Conservation (phyloP, 2,888 invertebrate genomes). For the Antheraea assamensis region DNA sequence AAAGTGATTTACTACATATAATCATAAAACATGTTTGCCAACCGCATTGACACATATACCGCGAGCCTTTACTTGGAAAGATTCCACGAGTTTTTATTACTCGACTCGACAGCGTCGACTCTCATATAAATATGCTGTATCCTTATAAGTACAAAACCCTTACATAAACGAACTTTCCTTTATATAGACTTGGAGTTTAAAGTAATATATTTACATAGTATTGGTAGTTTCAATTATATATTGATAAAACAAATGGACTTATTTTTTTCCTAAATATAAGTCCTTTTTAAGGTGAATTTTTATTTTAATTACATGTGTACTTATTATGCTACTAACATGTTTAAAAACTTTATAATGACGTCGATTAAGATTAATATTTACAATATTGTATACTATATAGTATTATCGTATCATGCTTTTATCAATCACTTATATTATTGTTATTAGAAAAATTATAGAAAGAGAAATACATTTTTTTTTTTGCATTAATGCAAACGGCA, state of each 20-base stretch:
- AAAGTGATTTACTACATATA: slow-evolving; percentile 30
- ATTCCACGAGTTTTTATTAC: slow-evolving; percentile 19
- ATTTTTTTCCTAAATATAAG: too few species aligned
- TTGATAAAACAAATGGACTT: not conserved
- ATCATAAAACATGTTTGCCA: slow-evolving; percentile 26
- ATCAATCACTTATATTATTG: too few species aligned
- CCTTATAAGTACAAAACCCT: not conserved
- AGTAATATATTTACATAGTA: not conserved
- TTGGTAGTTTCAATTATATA: not conserved
- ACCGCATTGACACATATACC: slow-evolving; percentile 40
- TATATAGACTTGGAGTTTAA: slow-evolving; percentile 1
- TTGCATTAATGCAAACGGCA: too few species aligned
- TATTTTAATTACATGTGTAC: too few species aligned
- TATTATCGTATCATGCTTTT: too few species aligned
- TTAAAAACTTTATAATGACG: too few species aligned
- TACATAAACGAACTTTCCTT: not conserved
- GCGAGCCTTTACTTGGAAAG: slow-evolving; percentile 18
- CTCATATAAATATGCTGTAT: slow-evolving; percentile 4
- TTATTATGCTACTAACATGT: too few species aligned
- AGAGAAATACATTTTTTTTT: too few species aligned
- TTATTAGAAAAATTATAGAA: too few species aligned
- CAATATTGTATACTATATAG: too few species aligned
- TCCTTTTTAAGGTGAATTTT: too few species aligned
- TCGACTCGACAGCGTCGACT: not conserved
- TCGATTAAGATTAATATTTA: too few species aligned